Evolutionary conservation across 2,888 invertebrate genomes (phyloP), one percentile per base, ranked within the genome.

Genomic region (Lasioglossum oenotherae): DNA sequence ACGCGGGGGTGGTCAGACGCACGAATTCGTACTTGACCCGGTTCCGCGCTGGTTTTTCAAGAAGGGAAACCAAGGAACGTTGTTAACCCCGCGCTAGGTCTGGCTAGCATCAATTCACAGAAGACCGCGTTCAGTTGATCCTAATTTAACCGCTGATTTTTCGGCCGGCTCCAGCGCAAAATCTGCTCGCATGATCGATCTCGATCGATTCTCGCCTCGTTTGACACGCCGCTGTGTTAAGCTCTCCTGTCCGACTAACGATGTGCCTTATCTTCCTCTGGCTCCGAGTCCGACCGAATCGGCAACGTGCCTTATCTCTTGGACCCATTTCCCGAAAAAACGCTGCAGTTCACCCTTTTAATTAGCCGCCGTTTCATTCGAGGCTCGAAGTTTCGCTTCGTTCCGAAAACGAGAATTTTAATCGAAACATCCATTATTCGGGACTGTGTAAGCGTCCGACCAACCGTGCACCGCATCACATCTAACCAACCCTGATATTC

Each of bases 21-120:
- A 79, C 64, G 77, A 57, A 79, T 80, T 81, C 81, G 86, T 86
- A 81, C 88, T 88, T 88, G 89, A 88, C 88, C 88, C 74, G 73
- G 23, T 81, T 71, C 49, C 44, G 35, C 31, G 71, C 35, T 44
- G n/a, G 27, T 76, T 80, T 74, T 67, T 72, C 35, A 64, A 74
- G 60, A 72, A 64, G 77, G 60, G 74, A 86, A 86, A 86, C 81
- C 89, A 81, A 81, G 78, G 75, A 79, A 75, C 60, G 60, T 78
- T 74, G 81, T 81, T 85, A 86, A 83, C 35, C 72, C 49, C 53
- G 71, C 71, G 19, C 46, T 46, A 46, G 72, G 57, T 31, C 19
- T 38, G 38, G 49, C n/a, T 31, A 31, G 64, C 67, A n/a, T 64
- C 46, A 74, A 41, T 74, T 73, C 67, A 80, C 49, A 27, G 73